phyloP scores from a whole-genome alignment of 2,888 invertebrate species.

The Drosophila stalkeri region DNA sequence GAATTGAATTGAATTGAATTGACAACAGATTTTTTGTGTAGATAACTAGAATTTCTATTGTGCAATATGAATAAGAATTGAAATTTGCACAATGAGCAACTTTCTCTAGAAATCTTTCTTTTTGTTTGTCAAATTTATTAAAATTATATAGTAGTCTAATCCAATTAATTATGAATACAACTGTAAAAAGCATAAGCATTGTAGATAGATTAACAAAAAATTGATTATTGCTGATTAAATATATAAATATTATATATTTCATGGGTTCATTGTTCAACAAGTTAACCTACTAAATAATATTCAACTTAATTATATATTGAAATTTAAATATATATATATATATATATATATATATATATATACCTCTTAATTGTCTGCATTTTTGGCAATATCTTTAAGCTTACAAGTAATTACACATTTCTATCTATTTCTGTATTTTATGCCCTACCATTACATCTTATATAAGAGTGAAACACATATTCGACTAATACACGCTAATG shows the following conservation, averaged over 20 bases:
- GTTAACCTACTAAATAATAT: not conserved
- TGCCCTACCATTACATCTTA: conserved; percentile 23
- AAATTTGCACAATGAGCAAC: not conserved
- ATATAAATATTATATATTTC: not conserved
- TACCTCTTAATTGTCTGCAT: not conserved
- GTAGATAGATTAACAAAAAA: not conserved
- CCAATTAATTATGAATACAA: not conserved
- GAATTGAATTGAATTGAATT: conserved; percentile 1
- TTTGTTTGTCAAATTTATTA: not conserved
- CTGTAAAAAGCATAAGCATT: not conserved
- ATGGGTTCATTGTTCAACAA: not conserved
- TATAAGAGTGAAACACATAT: conserved; percentile 30
- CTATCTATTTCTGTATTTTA: not conserved
- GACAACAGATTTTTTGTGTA: not conserved
- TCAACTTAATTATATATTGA: not conserved
- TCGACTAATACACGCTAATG: conserved; percentile 51
- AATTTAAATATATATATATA: too few relatives aligned
- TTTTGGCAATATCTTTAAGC: not conserved
- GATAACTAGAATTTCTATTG: not conserved
- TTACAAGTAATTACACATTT: not conserved
- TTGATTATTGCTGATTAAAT: not conserved
- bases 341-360: not conserved
- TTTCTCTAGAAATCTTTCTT: not conserved
- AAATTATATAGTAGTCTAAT: not conserved
- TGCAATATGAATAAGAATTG: not conserved